phyloP scores from a whole-genome alignment of 2,797 vertebrate genomes.

The Onychomys torridus region DNA sequence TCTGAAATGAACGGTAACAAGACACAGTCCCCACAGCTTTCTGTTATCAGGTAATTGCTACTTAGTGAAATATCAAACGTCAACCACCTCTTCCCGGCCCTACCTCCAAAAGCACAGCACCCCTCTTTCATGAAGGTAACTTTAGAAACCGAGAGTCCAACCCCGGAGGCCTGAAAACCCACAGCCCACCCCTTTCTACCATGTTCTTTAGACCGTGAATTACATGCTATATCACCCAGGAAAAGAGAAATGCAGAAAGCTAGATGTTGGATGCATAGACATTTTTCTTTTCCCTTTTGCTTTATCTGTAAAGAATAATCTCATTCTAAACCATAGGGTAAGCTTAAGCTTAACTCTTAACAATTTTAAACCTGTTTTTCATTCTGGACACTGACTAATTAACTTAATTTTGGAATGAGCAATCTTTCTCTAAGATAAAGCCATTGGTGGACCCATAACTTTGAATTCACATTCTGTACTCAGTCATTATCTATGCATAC shows the following conservation, averaged over 20 bases:
- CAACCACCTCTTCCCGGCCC: not conserved
- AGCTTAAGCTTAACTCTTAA: not conserved
- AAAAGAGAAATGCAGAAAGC: not conserved
- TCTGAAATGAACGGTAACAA: conserved; percentile 71
- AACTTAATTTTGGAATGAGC: not conserved
- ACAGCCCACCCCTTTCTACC: not conserved
- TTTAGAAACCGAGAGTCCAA: conserved; percentile 22
- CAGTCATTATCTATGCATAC: not conserved
- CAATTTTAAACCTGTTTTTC: not conserved
- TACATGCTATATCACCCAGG: not conserved
- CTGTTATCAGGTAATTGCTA: conserved; percentile 78
- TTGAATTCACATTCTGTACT: not conserved
- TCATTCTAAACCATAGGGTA: not conserved
- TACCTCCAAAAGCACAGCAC: conserved; percentile 43
- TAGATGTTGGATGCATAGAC: not conserved
- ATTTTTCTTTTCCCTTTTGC: not conserved
- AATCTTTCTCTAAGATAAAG: not conserved
- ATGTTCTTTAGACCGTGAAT: not conserved
- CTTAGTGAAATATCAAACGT: conserved; percentile 60
- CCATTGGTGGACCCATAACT: not conserved
- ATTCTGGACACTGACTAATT: not conserved
- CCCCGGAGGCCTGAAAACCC: not conserved
- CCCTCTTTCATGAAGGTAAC: conserved; percentile 41
- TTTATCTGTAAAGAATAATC: not conserved
- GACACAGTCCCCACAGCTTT: conserved; percentile 25